Percentiles rank a stretch among this genome's conserved stretches.
phyloP scores from a whole-genome alignment of 1,140 invertebrate species.

The Daktulosphaira vitifoliae region DNA sequence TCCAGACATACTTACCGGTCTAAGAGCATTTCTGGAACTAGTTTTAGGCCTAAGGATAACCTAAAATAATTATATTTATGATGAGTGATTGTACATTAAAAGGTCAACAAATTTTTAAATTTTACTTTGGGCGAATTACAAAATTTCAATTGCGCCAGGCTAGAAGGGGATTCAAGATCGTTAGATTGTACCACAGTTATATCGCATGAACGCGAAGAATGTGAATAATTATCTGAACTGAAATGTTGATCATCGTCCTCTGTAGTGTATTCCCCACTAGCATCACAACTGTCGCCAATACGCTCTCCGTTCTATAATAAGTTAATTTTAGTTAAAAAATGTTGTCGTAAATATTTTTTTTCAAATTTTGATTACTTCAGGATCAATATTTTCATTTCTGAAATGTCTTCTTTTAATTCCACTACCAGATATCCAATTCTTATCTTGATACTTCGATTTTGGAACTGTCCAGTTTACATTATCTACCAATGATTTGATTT shows the following conservation, averaged over 20 bases:
- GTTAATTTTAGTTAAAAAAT: neutral
- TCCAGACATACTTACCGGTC: constrained; percentile 39
- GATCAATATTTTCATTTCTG: neutral
- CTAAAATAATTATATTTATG: constrained; percentile 38
- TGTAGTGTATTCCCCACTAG: constrained; percentile 79
- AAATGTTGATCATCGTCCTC: constrained; percentile 51
- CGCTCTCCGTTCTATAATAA: constrained; percentile 36
- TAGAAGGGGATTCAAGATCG: constrained; percentile 3
- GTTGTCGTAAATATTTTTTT: no score
- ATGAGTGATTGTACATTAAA: neutral
- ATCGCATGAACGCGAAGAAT: constrained; percentile 19
- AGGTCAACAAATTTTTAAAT: neutral
- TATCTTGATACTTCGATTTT: neutral
- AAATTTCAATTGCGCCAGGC: neutral
- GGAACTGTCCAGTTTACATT: constrained; percentile 22
- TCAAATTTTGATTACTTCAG: constrained; percentile 7
- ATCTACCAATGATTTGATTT: constrained; percentile 40
- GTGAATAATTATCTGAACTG: constrained; percentile 8
- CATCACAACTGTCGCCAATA: constrained; percentile 62
- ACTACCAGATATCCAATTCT: neutral
- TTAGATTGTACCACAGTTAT: constrained; percentile 12
- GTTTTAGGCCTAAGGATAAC: constrained; percentile 48
- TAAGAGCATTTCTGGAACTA: constrained; percentile 47
- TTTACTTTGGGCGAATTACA: constrained; percentile 12
- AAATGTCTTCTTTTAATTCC: constrained; percentile 12